phyloP scores from a whole-genome alignment of 2,888 invertebrate species.

The Noctua comes region DNA sequence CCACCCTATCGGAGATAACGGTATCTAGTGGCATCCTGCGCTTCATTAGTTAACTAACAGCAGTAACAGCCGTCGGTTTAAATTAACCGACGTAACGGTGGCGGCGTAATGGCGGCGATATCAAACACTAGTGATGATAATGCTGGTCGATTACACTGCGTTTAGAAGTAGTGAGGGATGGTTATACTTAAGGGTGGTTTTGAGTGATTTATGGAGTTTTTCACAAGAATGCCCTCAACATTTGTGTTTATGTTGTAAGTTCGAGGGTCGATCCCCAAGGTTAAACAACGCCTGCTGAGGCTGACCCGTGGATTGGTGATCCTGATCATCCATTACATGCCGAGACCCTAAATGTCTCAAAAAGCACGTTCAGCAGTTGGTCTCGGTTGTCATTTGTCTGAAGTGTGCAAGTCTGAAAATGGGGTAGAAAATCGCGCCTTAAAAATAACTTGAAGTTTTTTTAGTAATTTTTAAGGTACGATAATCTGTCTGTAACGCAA shows the following conservation, averaged over 20 bases:
- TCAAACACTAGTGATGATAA: slow-evolving; percentile 51
- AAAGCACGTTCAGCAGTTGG: not conserved
- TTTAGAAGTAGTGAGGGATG: slow-evolving; percentile 5
- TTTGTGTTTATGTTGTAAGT: not conserved
- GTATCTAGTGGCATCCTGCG: slow-evolving; percentile 51
- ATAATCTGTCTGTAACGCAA: not conserved
- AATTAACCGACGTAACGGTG: slow-evolving; percentile 60
- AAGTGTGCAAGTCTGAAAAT: not conserved
- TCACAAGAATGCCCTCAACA: not conserved
- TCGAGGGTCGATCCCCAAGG: not conserved
- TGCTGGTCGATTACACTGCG: slow-evolving; percentile 51
- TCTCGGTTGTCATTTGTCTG: not conserved
- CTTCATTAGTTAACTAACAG: slow-evolving; percentile 67
- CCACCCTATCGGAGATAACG: slow-evolving; percentile 53
- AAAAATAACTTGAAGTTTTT: no score
- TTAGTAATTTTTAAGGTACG: no score
- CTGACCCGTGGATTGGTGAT: not conserved
- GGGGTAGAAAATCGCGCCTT: not conserved
- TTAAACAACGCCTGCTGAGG: not conserved
- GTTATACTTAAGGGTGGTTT: not conserved
- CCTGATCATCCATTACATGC: not conserved
- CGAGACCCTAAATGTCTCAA: not conserved
- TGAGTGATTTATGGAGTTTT: not conserved
- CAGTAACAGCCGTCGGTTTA: slow-evolving; percentile 51
- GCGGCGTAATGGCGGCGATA: slow-evolving; percentile 50